Evolutionary conservation across 1,140 invertebrate genomes (phyloP).

Genomic region (Oryzaephilus surinamensis): DNA sequence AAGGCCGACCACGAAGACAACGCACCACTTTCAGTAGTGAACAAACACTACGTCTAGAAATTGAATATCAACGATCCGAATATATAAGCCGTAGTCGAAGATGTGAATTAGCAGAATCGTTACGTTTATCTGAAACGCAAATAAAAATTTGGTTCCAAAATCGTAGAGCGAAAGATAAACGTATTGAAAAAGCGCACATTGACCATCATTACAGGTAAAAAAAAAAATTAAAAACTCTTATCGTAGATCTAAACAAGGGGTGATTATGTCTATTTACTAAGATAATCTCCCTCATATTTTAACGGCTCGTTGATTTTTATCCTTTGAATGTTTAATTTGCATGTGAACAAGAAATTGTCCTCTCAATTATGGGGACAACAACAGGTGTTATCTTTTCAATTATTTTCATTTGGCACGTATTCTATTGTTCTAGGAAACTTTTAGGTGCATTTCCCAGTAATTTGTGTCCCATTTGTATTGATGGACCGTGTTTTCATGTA

Average conservation of each 20-base stretch:
- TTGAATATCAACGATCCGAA: slow-evolving; percentile 82
- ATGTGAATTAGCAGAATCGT: slow-evolving; percentile 73
- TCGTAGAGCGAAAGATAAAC: slow-evolving; percentile 86
- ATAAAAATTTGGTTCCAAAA: slow-evolving; percentile 98
- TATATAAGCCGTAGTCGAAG: slow-evolving; percentile 80
- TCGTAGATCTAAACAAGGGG: no score
- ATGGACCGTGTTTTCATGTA: slow-evolving; percentile 25
- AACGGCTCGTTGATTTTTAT: not conserved
- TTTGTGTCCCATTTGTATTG: slow-evolving; percentile 24
- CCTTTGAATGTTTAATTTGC: not conserved
- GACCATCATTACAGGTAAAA: slow-evolving; percentile 88
- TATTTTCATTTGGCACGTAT: slow-evolving; percentile 6
- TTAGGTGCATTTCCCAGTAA: slow-evolving; percentile 24
- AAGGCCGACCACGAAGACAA: slow-evolving; percentile 74
- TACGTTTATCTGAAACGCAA: slow-evolving; percentile 82
- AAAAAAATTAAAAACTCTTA: no score
- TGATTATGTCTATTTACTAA: not conserved
- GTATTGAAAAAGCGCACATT: slow-evolving; percentile 89
- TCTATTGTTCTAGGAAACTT: slow-evolving; percentile 25
- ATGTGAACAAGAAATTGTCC: slow-evolving; percentile 5
- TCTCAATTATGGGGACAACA: slow-evolving; percentile 3
- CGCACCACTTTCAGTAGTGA: slow-evolving; percentile 90
- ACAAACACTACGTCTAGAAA: slow-evolving; percentile 80
- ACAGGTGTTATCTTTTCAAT: slow-evolving; percentile 5
- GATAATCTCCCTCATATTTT: slow-evolving; percentile 3